phyloP scores from a whole-genome alignment of 2,797 vertebrate genomes.

The Margarornis squamiger region DNA sequence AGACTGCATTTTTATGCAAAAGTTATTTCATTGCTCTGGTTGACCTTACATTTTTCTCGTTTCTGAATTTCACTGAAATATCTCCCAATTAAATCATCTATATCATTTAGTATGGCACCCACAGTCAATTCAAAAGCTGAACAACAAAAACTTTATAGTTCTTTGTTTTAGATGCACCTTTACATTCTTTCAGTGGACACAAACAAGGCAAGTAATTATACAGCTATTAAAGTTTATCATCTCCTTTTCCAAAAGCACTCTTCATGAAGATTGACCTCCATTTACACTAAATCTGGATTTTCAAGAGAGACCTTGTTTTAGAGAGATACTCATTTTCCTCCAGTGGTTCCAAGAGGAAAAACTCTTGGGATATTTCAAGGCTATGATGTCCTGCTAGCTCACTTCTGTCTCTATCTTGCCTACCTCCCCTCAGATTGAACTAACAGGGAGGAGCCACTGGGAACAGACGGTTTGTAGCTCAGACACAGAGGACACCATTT shows the following conservation, averaged over 20 bases:
- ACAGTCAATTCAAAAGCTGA: background rate
- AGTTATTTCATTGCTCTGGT: background rate
- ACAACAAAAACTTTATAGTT: background rate
- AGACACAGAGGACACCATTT: background rate
- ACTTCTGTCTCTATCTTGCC: background rate
- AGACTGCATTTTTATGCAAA: background rate
- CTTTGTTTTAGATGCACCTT: background rate
- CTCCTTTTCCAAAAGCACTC: background rate
- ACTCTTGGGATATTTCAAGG: background rate
- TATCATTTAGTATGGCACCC: background rate
- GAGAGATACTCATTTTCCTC: background rate
- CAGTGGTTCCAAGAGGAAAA: background rate
- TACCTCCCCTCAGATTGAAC: background rate
- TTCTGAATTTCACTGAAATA: background rate
- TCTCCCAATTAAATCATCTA: background rate
- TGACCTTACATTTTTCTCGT: background rate
- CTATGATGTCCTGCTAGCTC: background rate
- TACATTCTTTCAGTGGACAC: background rate
- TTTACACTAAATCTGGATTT: background rate
- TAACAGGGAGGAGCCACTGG: background rate
- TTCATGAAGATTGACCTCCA: background rate
- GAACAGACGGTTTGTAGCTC: fast-evolving
- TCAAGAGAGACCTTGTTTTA: background rate
- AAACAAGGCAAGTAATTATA: background rate
- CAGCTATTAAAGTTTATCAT: background rate